Evolutionary conservation across 1,140 invertebrate species (phyloP).

Genomic region (Wiebesia pumilae): DNA sequence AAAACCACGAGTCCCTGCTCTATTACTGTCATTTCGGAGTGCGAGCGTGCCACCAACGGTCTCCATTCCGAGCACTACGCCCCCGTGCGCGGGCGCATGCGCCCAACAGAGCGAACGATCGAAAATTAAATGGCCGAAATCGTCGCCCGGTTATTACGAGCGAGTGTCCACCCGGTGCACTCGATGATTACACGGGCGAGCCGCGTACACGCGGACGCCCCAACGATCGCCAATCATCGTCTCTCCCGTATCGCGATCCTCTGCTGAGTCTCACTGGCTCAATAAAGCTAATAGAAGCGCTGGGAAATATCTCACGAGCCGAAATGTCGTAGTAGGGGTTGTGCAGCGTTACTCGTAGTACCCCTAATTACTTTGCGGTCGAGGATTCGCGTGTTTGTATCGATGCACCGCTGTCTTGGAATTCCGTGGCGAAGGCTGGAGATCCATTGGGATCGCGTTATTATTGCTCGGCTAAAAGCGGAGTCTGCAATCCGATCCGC

Average conservation of each 20-base stretch:
- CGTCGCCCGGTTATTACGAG: conserved; percentile 14
- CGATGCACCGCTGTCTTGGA: background rate
- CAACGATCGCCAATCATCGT: background rate
- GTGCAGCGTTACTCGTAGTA: background rate
- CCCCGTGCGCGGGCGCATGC: conserved; percentile 1
- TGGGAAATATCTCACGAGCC: background rate
- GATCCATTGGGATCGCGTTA: background rate
- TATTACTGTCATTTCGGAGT: conserved; percentile 23
- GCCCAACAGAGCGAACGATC: background rate
- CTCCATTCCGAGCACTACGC: background rate
- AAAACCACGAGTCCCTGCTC: background rate
- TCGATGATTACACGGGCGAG: conserved; percentile 4
- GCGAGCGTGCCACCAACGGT: background rate
- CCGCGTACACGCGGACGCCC: too few species aligned
- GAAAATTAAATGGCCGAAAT: conserved; percentile 47
- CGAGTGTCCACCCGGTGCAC: background rate
- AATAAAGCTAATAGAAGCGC: background rate
- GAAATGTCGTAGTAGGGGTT: background rate
- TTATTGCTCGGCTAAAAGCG: background rate
- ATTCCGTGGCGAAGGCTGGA: background rate
- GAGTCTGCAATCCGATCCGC: background rate
- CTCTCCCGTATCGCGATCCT: background rate
- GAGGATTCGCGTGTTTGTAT: background rate
- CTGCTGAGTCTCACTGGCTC: too few species aligned
- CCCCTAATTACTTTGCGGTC: conserved; percentile 32